phyloP scores from a whole-genome alignment of 2,888 invertebrate genomes.

The Ophonus ardosiacus region DNA sequence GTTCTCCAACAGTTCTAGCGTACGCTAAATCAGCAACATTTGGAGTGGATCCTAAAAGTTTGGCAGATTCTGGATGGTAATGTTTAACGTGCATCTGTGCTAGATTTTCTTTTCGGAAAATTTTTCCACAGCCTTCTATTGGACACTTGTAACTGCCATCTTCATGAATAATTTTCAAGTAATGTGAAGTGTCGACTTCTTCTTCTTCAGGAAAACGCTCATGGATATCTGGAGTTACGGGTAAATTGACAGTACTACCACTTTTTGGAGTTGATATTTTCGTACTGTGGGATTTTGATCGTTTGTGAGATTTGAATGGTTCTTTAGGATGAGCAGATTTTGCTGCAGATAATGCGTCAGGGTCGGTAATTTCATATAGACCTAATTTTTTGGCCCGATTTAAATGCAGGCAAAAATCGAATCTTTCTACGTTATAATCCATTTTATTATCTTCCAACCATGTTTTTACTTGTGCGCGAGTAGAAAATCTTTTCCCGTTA shows the following conservation, averaged over 20 bases:
- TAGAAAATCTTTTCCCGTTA: slow-evolving; percentile 80
- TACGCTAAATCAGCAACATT: slow-evolving; percentile 92
- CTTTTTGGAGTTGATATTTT: slow-evolving; percentile 43
- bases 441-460: slow-evolving; percentile 73
- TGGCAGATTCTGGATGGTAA: slow-evolving; percentile 90
- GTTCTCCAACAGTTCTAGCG: slow-evolving; percentile 84
- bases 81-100: slow-evolving; percentile 96
- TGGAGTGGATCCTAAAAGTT: slow-evolving; percentile 87
- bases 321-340: slow-evolving; percentile 47
- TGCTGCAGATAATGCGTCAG: slow-evolving; percentile 37
- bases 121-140: slow-evolving; percentile 90
- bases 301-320: slow-evolving; percentile 9
- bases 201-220: slow-evolving; percentile 27
- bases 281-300: slow-evolving; percentile 3
- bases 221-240: slow-evolving; percentile 37
- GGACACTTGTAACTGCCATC: slow-evolving; percentile 85
- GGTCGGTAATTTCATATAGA: slow-evolving; percentile 73
- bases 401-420: slow-evolving; percentile 80
- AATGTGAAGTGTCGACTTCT: slow-evolving; percentile 64
- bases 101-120: slow-evolving; percentile 93
- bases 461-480: slow-evolving; percentile 78
- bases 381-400: slow-evolving; percentile 76
- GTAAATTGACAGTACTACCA: slow-evolving; percentile 25
- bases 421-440: slow-evolving; percentile 78
- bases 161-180: slow-evolving; percentile 77